phyloP scores from a whole-genome alignment of 2,797 vertebrate species.

The Centroberyx gerrardi region DNA sequence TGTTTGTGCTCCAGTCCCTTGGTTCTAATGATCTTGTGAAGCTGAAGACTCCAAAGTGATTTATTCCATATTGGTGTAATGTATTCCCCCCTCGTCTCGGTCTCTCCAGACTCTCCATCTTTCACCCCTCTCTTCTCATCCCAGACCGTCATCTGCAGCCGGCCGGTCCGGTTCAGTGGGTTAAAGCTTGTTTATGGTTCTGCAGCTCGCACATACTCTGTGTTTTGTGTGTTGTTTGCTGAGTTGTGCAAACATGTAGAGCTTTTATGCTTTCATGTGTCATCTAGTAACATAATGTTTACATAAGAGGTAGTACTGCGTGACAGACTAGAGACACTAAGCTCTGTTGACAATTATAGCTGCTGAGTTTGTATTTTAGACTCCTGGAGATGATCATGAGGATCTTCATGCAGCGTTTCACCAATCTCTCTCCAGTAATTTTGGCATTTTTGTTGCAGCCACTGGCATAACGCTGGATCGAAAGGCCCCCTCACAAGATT shows the following conservation, averaged over 20 bases:
- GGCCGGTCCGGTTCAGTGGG: constrained; percentile 23
- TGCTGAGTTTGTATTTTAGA: constrained; percentile 39
- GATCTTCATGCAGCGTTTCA: constrained; percentile 22
- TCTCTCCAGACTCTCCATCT: not conserved
- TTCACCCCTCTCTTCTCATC: not conserved
- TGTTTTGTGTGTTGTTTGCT: too few species aligned
- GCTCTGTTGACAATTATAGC: constrained; percentile 57
- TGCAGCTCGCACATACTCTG: not conserved
- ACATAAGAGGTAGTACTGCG: constrained; percentile 38
- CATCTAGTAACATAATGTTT: constrained; percentile 27
- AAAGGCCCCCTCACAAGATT: not conserved
- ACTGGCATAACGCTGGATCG: constrained; percentile 28
- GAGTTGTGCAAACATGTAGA: not conserved
- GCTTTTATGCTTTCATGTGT: constrained; percentile 18
- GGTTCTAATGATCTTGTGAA: constrained; percentile 11
- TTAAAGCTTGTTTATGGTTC: constrained; percentile 23
- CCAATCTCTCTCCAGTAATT: constrained; percentile 11
- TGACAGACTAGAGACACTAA: constrained; percentile 17
- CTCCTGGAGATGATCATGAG: constrained; percentile 38
- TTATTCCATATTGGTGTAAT: constrained; percentile 19
- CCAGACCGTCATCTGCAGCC: constrained; percentile 12
- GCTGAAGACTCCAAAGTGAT: constrained; percentile 15
- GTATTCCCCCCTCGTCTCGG: not conserved
- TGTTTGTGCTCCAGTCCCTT: constrained; percentile 6
- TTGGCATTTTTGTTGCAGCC: not conserved